These are phyloP conservation scores for Ceratina japonica DNA, from an alignment of 1,140 invertebrate species.

Conservation along the genomic window DNA sequence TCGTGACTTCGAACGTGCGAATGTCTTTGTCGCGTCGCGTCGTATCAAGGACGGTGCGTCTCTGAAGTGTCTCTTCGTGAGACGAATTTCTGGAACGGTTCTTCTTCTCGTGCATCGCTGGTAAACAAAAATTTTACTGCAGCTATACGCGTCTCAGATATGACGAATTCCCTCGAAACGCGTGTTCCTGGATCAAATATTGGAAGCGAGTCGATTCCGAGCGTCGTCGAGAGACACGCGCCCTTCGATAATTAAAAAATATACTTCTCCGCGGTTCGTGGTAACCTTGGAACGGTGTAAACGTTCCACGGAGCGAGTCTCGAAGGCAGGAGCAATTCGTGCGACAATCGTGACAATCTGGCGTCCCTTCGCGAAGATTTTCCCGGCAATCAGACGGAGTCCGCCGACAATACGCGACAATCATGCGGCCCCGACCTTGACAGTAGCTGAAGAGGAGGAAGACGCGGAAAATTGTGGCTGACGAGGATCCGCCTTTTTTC, in stretches of 20 bases:
- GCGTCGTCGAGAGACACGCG: too few species aligned
- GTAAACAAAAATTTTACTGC: too few species aligned
- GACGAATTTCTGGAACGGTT: constrained; percentile 34
- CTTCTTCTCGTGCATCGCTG: neutral
- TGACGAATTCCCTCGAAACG: too few species aligned
- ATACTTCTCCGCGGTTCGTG: too few species aligned
- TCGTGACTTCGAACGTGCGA: constrained; percentile 39
- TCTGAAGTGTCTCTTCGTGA: constrained; percentile 22
- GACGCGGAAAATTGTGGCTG: constrained; percentile 45
- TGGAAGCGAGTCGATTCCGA: too few species aligned
- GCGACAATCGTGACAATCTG: constrained; percentile 20
- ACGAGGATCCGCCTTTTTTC: constrained; percentile 28
- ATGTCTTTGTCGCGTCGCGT: constrained; percentile 37
- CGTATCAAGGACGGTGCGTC: constrained; percentile 29
- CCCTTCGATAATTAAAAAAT: too few species aligned
- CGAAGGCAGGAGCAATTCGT: too few species aligned
- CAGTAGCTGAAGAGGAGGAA: constrained; percentile 12
- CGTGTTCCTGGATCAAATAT: too few species aligned
- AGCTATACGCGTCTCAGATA: too few species aligned
- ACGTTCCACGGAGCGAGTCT: too few species aligned
- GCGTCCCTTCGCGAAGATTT: constrained; percentile 20
- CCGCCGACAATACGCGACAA: constrained; percentile 24
- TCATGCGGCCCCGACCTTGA: constrained; percentile 47
- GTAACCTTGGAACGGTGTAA: too few species aligned
- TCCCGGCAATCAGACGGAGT: constrained; percentile 4